A percentile compares a stretch with the other conserved stretches of the same genome.
phyloP scores from a whole-genome alignment of 1,140 invertebrate species.

The Penaeus japonicus region DNA sequence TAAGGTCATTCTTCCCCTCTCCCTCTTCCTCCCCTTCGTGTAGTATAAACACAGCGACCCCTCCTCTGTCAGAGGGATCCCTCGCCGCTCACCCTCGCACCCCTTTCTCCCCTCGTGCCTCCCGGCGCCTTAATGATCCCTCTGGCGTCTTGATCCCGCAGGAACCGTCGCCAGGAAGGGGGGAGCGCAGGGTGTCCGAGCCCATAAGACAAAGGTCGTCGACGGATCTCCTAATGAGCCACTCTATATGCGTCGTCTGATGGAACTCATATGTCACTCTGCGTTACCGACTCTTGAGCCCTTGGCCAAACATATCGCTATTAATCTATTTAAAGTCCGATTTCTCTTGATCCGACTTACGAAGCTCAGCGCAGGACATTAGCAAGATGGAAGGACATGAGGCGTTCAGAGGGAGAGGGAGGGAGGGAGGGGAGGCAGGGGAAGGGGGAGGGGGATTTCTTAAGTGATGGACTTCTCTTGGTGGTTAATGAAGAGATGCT shows the following conservation, averaged over 20 bases:
- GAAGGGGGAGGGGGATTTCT: not conserved
- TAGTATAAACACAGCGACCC: too few species aligned
- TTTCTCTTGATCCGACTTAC: conserved; percentile 23
- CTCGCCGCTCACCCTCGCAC: too few species aligned
- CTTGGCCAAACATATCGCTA: conserved; percentile 13
- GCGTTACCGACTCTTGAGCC: not conserved
- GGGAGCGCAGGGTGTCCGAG: too few species aligned
- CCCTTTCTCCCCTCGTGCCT: too few species aligned
- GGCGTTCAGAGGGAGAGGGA: too few species aligned
- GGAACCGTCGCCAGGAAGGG: too few species aligned
- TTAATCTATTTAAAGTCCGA: conserved; percentile 39
- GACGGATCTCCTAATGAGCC: conserved; percentile 19
- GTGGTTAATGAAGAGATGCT: conserved; percentile 22
- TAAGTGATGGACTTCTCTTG: conserved; percentile 9
- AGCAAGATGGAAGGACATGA: conserved; percentile 20
- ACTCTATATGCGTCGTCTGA: conserved; percentile 25
- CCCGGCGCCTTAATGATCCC: too few species aligned
- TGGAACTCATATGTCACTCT: not conserved
- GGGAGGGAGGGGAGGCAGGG: too few species aligned
- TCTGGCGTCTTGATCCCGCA: too few species aligned
- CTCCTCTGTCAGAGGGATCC: too few species aligned
- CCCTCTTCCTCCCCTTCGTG: too few species aligned
- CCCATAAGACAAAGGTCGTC: not conserved
- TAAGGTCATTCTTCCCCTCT: too few species aligned
- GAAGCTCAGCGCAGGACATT: conserved; percentile 16